Percentiles rank a stretch among this genome's conserved stretches.
Evolutionary conservation across 2,113 vertebrate genomes (phyloP).

Genomic region (Lucifuga dentata): DNA sequence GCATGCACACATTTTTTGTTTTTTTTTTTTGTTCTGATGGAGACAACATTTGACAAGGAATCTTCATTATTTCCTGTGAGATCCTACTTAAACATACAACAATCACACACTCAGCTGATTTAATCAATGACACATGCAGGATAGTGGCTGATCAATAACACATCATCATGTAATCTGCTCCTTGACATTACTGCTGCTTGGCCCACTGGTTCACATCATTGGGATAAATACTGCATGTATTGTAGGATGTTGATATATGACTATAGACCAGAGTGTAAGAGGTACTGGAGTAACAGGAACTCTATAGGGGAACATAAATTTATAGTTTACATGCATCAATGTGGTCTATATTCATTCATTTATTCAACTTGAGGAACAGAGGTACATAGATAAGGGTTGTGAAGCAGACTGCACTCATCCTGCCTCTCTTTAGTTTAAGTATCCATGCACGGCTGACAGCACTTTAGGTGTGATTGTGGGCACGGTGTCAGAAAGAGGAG

Average conservation of each 20-base stretch:
- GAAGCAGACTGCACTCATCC: slow-evolving; percentile 50
- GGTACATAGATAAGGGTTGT: slow-evolving; percentile 31
- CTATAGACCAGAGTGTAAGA: slow-evolving; percentile 13
- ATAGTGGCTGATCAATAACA: slow-evolving; percentile 60
- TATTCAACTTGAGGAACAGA: slow-evolving; percentile 46
- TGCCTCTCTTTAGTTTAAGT: slow-evolving; percentile 58
- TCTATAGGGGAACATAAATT: slow-evolving; percentile 48
- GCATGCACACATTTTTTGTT: too few relatives aligned
- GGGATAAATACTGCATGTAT: slow-evolving; percentile 29
- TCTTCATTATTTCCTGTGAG: slow-evolving; percentile 45
- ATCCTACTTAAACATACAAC: slow-evolving; percentile 45
- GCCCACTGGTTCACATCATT: slow-evolving; percentile 37
- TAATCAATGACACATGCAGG: slow-evolving; percentile 51
- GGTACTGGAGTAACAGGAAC: slow-evolving; percentile 35
- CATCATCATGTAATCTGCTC: slow-evolving; percentile 61
- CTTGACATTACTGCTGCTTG: slow-evolving; percentile 57
- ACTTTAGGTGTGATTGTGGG: slow-evolving; percentile 63
- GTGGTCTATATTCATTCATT: slow-evolving; percentile 54
- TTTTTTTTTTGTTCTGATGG: slow-evolving; percentile 25
- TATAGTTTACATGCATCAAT: slow-evolving; percentile 48
- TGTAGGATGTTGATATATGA: slow-evolving; percentile 41
- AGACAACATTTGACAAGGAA: slow-evolving; percentile 42
- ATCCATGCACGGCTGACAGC: slow-evolving; percentile 50
- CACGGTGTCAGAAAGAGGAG: slow-evolving; percentile 35
- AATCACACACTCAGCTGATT: slow-evolving; percentile 49